These are phyloP conservation scores for Dynastes hyllus DNA, from an alignment of 2,888 invertebrate species.

Conservation along the genomic window DNA sequence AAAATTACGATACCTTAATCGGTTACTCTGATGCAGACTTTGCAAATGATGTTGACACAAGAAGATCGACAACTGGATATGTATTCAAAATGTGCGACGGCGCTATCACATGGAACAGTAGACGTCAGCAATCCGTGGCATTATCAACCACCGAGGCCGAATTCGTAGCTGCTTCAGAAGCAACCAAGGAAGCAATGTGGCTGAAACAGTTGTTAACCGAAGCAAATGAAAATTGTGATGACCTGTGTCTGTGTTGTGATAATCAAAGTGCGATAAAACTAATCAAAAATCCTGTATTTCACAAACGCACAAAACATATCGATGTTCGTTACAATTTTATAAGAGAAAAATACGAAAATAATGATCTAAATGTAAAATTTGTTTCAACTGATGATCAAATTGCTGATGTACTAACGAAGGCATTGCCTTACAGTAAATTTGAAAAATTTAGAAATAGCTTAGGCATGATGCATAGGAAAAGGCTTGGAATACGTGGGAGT, in stretches of 20 bases:
- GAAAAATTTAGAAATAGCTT: no score
- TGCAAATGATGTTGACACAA: constrained; percentile 54
- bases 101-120: constrained; percentile 44
- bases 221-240: not conserved
- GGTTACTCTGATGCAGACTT: constrained; percentile 58
- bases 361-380: no score
- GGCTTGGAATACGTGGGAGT: no score
- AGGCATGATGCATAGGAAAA: no score
- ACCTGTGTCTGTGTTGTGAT: constrained; percentile 2
- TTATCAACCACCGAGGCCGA: constrained; percentile 62
- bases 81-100: constrained; percentile 38
- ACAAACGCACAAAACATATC: constrained; percentile 40
- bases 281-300: constrained; percentile 6
- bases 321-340: not conserved
- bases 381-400: no score
- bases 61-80: constrained; percentile 54
- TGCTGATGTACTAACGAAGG: no score
- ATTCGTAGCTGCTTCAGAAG: constrained; percentile 61
- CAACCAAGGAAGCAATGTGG: constrained; percentile 58
- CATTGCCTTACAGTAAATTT: no score
- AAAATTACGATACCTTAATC: constrained; percentile 53
- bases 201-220: not conserved
- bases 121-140: constrained; percentile 56
- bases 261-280: constrained; percentile 21
- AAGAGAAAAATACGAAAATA: constrained; percentile 9